Conservation (phyloP, 2,113 vertebrate species). For the Lepus americanus region DNA sequence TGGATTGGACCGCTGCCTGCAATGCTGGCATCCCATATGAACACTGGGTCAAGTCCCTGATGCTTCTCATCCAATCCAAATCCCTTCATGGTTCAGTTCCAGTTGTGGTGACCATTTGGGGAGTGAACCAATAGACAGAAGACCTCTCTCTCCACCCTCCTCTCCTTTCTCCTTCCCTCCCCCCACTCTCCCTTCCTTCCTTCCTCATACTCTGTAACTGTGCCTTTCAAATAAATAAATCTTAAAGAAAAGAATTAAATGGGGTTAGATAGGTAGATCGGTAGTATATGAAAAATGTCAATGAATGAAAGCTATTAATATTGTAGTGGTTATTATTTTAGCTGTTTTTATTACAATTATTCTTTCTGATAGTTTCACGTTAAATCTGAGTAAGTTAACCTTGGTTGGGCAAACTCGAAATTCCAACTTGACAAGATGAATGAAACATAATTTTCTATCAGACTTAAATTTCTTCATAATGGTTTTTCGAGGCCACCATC, state of each 20-base stretch:
- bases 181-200: too few species aligned
- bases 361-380: neutral
- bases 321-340: neutral
- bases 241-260: neutral
- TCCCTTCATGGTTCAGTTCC: too few species aligned
- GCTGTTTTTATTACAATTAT: neutral
- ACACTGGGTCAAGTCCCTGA: too few species aligned
- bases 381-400: neutral
- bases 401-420: neutral
- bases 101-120: too few species aligned
- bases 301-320: neutral
- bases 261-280: neutral
- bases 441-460: slow-evolving; percentile 14
- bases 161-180: too few species aligned
- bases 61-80: too few species aligned
- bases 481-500: neutral
- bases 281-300: neutral
- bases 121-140: too few species aligned
- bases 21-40: too few species aligned
- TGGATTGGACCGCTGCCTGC: too few species aligned
- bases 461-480: neutral
- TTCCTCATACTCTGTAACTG: too few species aligned
- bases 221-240: too few species aligned
- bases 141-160: too few species aligned
- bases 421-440: neutral